These are phyloP conservation scores for Neoniphon sammara DNA, from an alignment of 2,797 vertebrate genomes.

Conservation along the genomic window DNA sequence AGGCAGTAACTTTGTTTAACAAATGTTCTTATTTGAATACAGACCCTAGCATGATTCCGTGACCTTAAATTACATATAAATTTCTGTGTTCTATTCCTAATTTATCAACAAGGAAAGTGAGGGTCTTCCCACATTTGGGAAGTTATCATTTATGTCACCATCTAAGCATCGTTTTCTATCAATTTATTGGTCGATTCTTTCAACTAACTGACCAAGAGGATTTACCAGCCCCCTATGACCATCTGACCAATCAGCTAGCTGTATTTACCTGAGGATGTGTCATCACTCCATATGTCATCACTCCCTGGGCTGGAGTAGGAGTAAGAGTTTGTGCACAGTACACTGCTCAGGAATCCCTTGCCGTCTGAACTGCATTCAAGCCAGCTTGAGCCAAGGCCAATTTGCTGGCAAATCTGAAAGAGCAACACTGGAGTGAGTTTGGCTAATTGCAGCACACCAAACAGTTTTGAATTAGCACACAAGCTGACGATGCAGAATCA, in stretches of 20 bases:
- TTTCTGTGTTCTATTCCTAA: no score
- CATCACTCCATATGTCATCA: slow-evolving; percentile 82
- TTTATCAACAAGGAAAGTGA: no score
- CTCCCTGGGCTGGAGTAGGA: slow-evolving; percentile 74
- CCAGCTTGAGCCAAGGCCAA: slow-evolving; percentile 83
- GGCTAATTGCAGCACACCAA: slow-evolving; percentile 21
- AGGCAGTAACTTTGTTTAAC: no score
- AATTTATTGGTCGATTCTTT: background rate
- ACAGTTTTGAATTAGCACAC: slow-evolving; percentile 27
- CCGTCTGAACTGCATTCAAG: slow-evolving; percentile 71
- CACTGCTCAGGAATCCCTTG: slow-evolving; percentile 88
- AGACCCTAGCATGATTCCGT: background rate
- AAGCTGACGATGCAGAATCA: slow-evolving; percentile 50
- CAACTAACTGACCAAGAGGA: background rate
- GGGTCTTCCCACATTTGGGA: no score
- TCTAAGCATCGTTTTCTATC: no score
- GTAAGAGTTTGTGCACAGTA: slow-evolving; percentile 72
- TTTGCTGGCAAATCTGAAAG: slow-evolving; percentile 71
- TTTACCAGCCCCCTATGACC: background rate
- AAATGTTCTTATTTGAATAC: background rate
- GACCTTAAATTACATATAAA: no score
- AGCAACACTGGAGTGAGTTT: slow-evolving; percentile 66
- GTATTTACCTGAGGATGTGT: slow-evolving; percentile 82
- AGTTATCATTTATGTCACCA: no score
- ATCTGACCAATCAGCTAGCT: slow-evolving; percentile 1